Conservation (phyloP, 2,113 vertebrate species). For the Pandion haliaetus region DNA sequence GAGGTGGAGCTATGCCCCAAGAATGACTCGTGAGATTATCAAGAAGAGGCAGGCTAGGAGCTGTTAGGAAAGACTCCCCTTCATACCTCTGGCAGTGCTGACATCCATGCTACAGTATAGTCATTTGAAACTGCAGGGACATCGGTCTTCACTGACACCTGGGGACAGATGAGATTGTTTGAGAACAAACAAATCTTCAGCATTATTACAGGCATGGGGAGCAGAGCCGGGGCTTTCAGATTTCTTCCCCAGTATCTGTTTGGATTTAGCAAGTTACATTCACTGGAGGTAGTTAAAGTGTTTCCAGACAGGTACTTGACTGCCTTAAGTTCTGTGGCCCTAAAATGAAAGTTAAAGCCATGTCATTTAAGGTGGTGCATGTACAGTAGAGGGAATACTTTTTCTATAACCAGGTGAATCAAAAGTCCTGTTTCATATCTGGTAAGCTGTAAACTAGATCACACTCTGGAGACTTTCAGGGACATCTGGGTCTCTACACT, state of each 20-base stretch:
- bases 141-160: conserved; percentile 52
- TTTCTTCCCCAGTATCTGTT: neutral
- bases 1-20: neutral
- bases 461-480: neutral
- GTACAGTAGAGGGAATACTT: neutral
- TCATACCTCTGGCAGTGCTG: conserved; percentile 44
- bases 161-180: neutral
- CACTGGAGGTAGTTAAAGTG: neutral
- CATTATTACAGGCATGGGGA: neutral
- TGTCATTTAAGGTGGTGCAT: neutral
- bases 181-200: neutral
- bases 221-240: neutral
- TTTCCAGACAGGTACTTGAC: neutral
- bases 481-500: neutral
- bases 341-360: neutral
- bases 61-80: neutral
- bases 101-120: conserved; percentile 29
- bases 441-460: neutral
- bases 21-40: neutral
- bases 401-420: neutral
- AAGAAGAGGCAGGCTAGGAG: neutral
- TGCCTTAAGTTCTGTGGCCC: neutral
- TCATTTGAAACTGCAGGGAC: conserved; percentile 47
- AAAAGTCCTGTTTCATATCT: neutral
- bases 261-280: neutral